Conservation (phyloP, 2,888 invertebrate species). For the Andrena bicolor region DNA sequence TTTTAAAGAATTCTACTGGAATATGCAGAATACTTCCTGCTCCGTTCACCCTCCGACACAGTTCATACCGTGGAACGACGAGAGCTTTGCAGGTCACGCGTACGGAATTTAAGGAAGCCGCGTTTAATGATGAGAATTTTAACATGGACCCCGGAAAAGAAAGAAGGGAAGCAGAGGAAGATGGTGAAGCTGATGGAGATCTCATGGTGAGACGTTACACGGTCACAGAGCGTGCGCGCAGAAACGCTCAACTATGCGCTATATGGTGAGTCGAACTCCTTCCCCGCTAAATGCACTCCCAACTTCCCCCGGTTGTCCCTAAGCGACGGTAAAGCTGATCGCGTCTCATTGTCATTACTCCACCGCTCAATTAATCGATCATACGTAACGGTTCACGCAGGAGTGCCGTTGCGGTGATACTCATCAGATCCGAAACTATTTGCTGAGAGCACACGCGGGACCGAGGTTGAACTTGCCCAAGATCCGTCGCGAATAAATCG, state of each 20-base stretch:
- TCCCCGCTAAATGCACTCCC: background rate
- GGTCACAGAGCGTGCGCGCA: slow-evolving; percentile 9
- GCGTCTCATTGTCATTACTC: slow-evolving; percentile 7
- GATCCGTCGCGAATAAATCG: slow-evolving; percentile 63
- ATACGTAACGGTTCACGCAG: background rate
- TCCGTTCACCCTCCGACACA: slow-evolving; percentile 18
- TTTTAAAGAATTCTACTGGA: slow-evolving; percentile 34
- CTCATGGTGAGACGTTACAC: slow-evolving; percentile 24
- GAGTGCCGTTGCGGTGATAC: background rate
- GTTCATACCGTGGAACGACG: slow-evolving; percentile 44
- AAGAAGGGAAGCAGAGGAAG: slow-evolving; percentile 1
- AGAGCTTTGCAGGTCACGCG: slow-evolving; percentile 58
- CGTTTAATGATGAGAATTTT: slow-evolving; percentile 47
- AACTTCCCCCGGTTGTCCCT: slow-evolving; percentile 15
- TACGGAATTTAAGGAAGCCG: slow-evolving; percentile 45
- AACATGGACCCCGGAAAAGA: slow-evolving; percentile 3
- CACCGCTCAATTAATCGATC: slow-evolving; percentile 16
- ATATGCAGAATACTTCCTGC: slow-evolving; percentile 38
- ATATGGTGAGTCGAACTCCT: background rate
- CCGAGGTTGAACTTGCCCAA: slow-evolving; percentile 33
- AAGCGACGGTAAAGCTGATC: slow-evolving; percentile 3
- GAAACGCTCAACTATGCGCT: slow-evolving; percentile 19
- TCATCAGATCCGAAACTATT: slow-evolving; percentile 28
- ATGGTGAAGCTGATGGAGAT: slow-evolving; percentile 39
- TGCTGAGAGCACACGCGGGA: slow-evolving; percentile 18